These are phyloP conservation scores for Rhinophrynus dorsalis DNA, from an alignment of 2,797 vertebrate genomes.

Conservation along the genomic window DNA sequence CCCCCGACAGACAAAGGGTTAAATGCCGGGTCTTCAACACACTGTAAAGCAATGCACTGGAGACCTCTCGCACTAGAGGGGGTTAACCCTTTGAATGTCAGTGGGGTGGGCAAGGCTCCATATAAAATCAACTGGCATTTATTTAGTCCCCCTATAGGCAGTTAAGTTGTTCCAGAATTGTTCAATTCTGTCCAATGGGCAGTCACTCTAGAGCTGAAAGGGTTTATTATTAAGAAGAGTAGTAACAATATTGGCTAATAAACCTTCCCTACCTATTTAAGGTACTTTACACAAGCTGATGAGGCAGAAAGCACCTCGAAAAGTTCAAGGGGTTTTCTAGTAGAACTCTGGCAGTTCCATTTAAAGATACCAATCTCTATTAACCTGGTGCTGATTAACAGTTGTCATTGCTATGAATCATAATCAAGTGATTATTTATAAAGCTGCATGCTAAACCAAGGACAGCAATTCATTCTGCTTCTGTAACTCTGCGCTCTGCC, in stretches of 20 bases:
- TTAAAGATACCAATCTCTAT: constrained; percentile 72
- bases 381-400: constrained; percentile 68
- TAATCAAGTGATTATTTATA: constrained; percentile 66
- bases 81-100: too few relatives aligned
- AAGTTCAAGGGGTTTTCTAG: constrained; percentile 53
- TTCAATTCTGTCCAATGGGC: too few relatives aligned
- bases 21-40: too few relatives aligned
- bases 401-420: constrained; percentile 70
- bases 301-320: constrained; percentile 39
- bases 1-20: too few relatives aligned
- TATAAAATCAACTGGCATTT: too few relatives aligned
- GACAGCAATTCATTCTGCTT: constrained; percentile 51
- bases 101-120: too few relatives aligned
- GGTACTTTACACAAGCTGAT: constrained; percentile 29
- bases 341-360: constrained; percentile 68
- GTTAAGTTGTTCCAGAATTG: too few relatives aligned
- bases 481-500: constrained; percentile 53
- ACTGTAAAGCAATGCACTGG: too few relatives aligned
- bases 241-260: constrained; percentile 22
- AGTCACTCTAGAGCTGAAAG: background rate
- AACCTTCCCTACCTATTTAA: background rate
- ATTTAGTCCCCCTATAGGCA: too few relatives aligned
- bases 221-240: background rate
- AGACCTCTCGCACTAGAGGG: too few relatives aligned
- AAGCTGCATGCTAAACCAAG: constrained; percentile 45